phyloP scores from a whole-genome alignment of 92 coral and sea anemone species.

The Actinostola sp. region DNA sequence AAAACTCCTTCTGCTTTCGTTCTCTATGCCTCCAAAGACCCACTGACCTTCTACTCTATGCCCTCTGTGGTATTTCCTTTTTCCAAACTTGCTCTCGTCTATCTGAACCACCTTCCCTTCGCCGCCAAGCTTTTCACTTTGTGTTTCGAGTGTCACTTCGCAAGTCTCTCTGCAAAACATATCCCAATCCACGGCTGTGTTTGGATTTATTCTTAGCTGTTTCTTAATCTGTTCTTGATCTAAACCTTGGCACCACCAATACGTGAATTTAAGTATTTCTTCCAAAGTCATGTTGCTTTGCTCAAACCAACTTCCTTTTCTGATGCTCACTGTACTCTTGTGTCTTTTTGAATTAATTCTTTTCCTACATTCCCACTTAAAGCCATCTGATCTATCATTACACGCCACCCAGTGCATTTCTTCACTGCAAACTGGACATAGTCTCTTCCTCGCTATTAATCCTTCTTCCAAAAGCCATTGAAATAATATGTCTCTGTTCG shows the following conservation, averaged over 20 bases:
- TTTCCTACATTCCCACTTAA: slow-evolving; percentile 60
- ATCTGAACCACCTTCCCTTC: slow-evolving; percentile 41
- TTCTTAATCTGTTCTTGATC: slow-evolving; percentile 55
- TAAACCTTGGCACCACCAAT: slow-evolving; percentile 64
- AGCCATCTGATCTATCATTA: slow-evolving; percentile 53
- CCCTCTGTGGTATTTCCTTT: no score
- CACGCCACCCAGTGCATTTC: slow-evolving; percentile 41
- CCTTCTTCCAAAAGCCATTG: slow-evolving; percentile 27
- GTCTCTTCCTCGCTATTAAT: slow-evolving; percentile 21
- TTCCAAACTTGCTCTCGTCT: no score
- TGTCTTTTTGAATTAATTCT: slow-evolving; percentile 39
- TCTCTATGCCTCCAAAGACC: slow-evolving; percentile 66
- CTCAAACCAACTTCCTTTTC: slow-evolving; percentile 68
- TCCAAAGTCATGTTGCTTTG: slow-evolving; percentile 64
- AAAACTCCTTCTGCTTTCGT: slow-evolving; percentile 49
- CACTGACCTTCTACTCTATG: slow-evolving; percentile 70
- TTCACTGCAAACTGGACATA: slow-evolving; percentile 36
- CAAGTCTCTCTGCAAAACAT: slow-evolving; percentile 59
- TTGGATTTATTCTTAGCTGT: slow-evolving; percentile 22
- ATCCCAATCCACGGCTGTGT: slow-evolving; percentile 64
- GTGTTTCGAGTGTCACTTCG: slow-evolving; percentile 29
- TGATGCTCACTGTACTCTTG: slow-evolving; percentile 36
- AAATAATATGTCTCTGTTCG: slow-evolving; percentile 18
- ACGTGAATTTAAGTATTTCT: slow-evolving; percentile 64
- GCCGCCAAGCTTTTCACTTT: slow-evolving; percentile 50